Percentiles rank a stretch among this genome's conserved stretches.
These are phyloP conservation scores for Siniperca undulata DNA, from an alignment of 2,797 vertebrate species.

Conservation along the genomic window DNA sequence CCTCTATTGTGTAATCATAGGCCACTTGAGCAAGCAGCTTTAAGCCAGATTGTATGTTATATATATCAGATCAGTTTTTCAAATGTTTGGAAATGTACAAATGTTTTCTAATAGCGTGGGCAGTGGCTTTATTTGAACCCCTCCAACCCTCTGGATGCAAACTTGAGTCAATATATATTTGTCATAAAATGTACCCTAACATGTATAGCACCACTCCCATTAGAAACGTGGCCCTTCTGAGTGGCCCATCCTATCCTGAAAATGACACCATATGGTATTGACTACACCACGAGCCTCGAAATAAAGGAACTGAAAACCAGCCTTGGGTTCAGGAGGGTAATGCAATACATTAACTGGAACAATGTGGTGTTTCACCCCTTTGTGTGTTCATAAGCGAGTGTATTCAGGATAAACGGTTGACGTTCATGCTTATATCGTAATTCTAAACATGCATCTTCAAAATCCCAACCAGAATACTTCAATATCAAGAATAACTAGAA, in stretches of 20 bases:
- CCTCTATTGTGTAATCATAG: constrained; percentile 14
- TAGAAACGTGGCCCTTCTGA: background rate
- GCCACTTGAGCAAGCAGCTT: constrained; percentile 17
- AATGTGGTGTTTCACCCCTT: too few species aligned
- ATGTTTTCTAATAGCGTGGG: background rate
- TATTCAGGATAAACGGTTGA: background rate
- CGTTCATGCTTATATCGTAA: background rate
- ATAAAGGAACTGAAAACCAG: constrained; percentile 20
- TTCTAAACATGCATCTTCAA: background rate
- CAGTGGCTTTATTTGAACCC: background rate
- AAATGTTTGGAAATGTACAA: background rate
- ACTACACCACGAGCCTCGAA: background rate
- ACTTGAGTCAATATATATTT: background rate
- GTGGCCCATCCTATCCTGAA: background rate
- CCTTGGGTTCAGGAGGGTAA: background rate
- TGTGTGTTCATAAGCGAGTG: background rate
- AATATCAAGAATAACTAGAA: background rate
- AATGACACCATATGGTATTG: background rate
- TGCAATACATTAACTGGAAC: background rate
- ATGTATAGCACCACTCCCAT: background rate
- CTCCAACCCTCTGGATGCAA: background rate
- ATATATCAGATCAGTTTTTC: constrained; percentile 2
- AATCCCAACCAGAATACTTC: background rate
- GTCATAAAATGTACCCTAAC: background rate
- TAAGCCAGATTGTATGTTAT: background rate